Conservation (phyloP, 2,113 vertebrate genomes). For the Piliocolobus tephrosceles region DNA sequence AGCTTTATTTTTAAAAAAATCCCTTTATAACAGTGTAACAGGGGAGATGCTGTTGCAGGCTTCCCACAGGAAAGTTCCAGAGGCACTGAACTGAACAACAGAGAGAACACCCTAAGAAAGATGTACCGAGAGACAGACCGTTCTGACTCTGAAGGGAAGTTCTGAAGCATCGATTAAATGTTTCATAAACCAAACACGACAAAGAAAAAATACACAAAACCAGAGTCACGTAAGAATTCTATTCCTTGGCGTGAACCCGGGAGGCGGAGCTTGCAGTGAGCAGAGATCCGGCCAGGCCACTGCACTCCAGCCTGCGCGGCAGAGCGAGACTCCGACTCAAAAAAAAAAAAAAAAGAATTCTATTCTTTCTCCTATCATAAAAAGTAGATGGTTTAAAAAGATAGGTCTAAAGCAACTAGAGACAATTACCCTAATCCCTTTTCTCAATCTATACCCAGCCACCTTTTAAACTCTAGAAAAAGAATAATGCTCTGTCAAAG, state of each 20-base stretch:
- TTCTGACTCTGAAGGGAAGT: neutral
- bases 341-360: no score
- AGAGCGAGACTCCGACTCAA: no score
- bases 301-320: no score
- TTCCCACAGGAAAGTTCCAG: neutral
- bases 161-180: neutral
- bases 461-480: neutral
- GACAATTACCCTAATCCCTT: neutral
- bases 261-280: no score
- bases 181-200: conserved; percentile 1
- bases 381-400: neutral
- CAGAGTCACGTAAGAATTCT: neutral
- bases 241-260: no score
- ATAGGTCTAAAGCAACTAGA: neutral
- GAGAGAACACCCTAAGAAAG: neutral
- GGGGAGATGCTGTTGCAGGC: neutral
- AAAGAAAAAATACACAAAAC: neutral
- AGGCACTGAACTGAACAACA: neutral
- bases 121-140: neutral
- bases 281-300: no score
- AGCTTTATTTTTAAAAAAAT: neutral
- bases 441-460: neutral
- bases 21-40: neutral
- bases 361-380: neutral
- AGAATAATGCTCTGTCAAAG: accelerated